A percentile compares a stretch with the other conserved stretches of the same genome.
These are phyloP conservation scores for Scrobipalpa costella DNA, from an alignment of 2,888 invertebrate species.

Conservation along the genomic window DNA sequence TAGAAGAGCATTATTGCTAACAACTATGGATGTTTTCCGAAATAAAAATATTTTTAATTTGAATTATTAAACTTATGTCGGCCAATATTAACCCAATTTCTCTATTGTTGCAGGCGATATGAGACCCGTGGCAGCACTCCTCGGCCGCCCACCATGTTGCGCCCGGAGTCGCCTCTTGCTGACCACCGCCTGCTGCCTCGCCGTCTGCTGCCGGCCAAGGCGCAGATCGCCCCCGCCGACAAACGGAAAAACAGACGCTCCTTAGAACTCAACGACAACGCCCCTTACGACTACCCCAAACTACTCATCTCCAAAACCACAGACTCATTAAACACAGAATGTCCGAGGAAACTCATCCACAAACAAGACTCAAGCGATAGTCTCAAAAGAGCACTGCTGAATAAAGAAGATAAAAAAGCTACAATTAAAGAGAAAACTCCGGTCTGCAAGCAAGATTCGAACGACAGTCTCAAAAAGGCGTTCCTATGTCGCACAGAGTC, in stretches of 20 bases:
- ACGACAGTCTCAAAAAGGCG: constrained; percentile 70
- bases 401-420: constrained; percentile 70
- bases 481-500: constrained; percentile 69
- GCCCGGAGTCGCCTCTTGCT: constrained; percentile 79
- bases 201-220: constrained; percentile 71
- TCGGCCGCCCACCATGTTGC: constrained; percentile 73
- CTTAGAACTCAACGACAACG: constrained; percentile 72
- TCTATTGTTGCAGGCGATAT: constrained; percentile 67
- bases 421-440: constrained; percentile 61
- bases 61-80: too few species aligned
- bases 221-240: constrained; percentile 72
- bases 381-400: constrained; percentile 65
- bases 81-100: constrained; percentile 20
- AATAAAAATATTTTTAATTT: too few species aligned
- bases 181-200: constrained; percentile 77
- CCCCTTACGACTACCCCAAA: constrained; percentile 72
- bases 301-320: constrained; percentile 76
- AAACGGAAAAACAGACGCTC: constrained; percentile 74
- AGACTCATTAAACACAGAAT: constrained; percentile 74
- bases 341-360: constrained; percentile 68
- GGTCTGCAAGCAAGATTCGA: constrained; percentile 68
- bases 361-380: constrained; percentile 76
- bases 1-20: too few species aligned
- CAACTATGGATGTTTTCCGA: too few species aligned
- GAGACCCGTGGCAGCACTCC: constrained; percentile 58